Evolutionary conservation across 2,888 invertebrate genomes (phyloP).

Genomic region (Calameuta idolon): DNA sequence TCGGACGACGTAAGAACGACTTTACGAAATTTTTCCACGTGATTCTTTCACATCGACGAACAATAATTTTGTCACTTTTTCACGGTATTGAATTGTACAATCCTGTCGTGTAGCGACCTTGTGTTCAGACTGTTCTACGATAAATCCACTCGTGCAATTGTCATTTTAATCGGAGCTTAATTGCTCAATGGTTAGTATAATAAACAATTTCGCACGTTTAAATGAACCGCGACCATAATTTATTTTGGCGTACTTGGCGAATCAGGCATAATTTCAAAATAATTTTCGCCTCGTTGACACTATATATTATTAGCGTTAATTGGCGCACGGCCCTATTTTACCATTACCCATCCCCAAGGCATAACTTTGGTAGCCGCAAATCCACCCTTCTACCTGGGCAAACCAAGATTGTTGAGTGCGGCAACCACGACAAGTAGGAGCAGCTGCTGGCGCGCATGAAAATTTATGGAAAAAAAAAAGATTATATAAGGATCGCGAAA

Average conservation of each 20-base stretch:
- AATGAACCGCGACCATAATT: conserved; percentile 8
- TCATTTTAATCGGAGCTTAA: neutral
- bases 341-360: conserved; percentile 21
- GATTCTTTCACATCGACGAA: neutral
- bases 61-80: neutral
- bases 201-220: neutral
- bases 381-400: neutral
- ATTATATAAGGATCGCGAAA: neutral
- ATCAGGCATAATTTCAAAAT: conserved; percentile 22
- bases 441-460: neutral
- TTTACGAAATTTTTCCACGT: neutral
- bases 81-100: neutral
- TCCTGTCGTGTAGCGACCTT: neutral
- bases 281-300: conserved; percentile 28
- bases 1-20: neutral
- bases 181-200: neutral
- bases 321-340: conserved; percentile 29
- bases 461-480: neutral
- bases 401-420: neutral
- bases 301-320: conserved; percentile 37
- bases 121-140: neutral
- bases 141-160: neutral
- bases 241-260: conserved; percentile 2
- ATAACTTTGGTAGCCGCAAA: neutral
- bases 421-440: neutral